A percentile compares a stretch with the other conserved stretches of the same genome.
phyloP scores from a whole-genome alignment of 1,140 invertebrate genomes.

The Drosophila aff. region DNA sequence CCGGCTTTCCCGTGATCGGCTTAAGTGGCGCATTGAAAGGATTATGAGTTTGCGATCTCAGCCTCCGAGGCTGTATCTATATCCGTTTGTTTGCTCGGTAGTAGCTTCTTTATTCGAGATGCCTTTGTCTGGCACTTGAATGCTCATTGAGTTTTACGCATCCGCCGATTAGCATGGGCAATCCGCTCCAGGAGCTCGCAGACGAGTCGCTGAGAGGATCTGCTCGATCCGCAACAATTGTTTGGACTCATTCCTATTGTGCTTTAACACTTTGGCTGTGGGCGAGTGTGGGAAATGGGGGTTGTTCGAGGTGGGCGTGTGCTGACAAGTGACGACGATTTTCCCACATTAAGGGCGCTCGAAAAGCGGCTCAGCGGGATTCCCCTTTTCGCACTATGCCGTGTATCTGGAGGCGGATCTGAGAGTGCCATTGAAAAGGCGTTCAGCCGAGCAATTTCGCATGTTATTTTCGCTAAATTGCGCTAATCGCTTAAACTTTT shows the following conservation, averaged over 20 bases:
- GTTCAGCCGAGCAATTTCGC: conserved; percentile 74
- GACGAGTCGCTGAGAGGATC: conserved; percentile 51
- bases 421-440: conserved; percentile 73
- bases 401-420: conserved; percentile 41
- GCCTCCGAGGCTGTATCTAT: conserved; percentile 17
- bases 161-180: conserved; percentile 70
- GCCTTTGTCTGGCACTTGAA: conserved; percentile 57
- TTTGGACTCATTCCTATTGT: conserved; percentile 46
- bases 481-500: conserved; percentile 81
- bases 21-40: conserved; percentile 83
- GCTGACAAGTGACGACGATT: conserved; percentile 70
- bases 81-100: conserved; percentile 16
- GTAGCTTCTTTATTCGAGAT: conserved; percentile 29
- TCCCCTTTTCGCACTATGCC: conserved; percentile 38
- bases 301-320: conserved; percentile 71
- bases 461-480: conserved; percentile 83
- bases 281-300: conserved; percentile 23
- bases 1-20: conserved; percentile 65
- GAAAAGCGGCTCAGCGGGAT: conserved; percentile 48
- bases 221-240: conserved; percentile 63
- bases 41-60: conserved; percentile 63
- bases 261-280: conserved; percentile 44
- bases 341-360: conserved; percentile 72
- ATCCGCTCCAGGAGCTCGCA: conserved; percentile 55
- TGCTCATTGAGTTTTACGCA: conserved; percentile 78